Base-by-base conservation (phyloP, 2,888 invertebrate species). In the Drosophila borealis region DNA sequence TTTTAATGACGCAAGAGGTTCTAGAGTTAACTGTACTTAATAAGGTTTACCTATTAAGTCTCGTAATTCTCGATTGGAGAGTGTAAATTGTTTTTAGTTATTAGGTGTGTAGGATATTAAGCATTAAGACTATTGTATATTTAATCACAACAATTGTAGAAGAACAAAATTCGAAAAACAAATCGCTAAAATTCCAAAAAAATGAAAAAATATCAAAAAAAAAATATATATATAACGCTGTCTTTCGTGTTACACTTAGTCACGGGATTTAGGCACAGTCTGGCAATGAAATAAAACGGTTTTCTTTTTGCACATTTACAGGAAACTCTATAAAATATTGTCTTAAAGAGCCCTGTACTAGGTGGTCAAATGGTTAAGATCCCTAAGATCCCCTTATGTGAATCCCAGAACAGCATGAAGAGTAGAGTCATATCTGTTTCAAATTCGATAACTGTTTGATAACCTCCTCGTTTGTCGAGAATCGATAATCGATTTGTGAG, bases 31-130 rank as follows among this genome's bases (percentile, higher is more conserved):
- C 46, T 65, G 36, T 83, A 81, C 37, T 46, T 71, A 56, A 49
- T 89, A 90, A 87, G 90, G 64, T 69, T 49, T 78, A 78, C 48
- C 64, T 53, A 29, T 55, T 89, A 90, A 85, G 80, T 72, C 46
- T 68, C 75, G 75, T 29, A 29, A 88, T 51, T 74, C 70, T 80
- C 67, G 67, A 70, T 64, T 66, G 69, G 69, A 55, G 45, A 75
- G 67, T 83, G 81, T 88, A 83, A 60, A 87, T 88, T 88, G 89
- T 88, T 67, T 75, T 65, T 79, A 80, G 60, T 78, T 78, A 75
- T 87, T 83, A 83, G 87, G 81, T 78, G 84, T 81, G 61, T 82
- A 88, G 83, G 82, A 80, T 66, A 53, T 54, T 85, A 74, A 70
- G 63, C 51, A 54, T 34, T 78, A 78, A 73, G 78, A 62, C 62